phyloP scores from a whole-genome alignment of 2,888 invertebrate species.

The Pasiphila rectangulata region DNA sequence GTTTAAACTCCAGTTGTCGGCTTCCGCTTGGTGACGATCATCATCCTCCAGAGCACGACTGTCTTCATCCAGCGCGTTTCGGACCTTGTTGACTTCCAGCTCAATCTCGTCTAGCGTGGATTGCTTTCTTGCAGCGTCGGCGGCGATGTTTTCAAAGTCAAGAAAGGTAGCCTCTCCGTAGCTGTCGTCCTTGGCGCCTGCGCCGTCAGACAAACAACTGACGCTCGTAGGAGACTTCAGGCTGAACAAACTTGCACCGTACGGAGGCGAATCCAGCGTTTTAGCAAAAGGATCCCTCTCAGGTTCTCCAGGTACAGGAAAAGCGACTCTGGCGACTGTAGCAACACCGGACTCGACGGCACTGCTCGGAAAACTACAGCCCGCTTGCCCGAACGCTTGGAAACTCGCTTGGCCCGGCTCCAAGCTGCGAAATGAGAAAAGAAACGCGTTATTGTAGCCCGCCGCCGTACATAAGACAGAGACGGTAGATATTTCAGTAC shows the following conservation, averaged over 20 bases:
- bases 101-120: conserved; percentile 75
- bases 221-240: conserved; percentile 47
- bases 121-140: conserved; percentile 56
- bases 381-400: conserved; percentile 74
- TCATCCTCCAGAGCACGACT: conserved; percentile 74
- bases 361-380: conserved; percentile 77
- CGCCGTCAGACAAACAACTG: conserved; percentile 51
- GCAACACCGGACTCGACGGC: conserved; percentile 75
- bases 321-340: conserved; percentile 51
- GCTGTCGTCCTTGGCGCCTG: conserved; percentile 62
- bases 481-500: conserved; percentile 65
- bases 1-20: conserved; percentile 76
- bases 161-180: conserved; percentile 74
- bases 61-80: conserved; percentile 73
- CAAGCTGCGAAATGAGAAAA: conserved; percentile 82
- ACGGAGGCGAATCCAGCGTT: conserved; percentile 56
- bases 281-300: conserved; percentile 63
- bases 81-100: conserved; percentile 75
- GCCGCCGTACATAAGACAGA: conserved; percentile 69
- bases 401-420: conserved; percentile 81
- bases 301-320: conserved; percentile 55
- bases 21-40: conserved; percentile 69
- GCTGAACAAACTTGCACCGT: conserved; percentile 51
- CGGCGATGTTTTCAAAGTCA: conserved; percentile 66
- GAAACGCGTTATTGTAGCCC: conserved; percentile 74